phyloP scores from a whole-genome alignment of 2,113 vertebrate genomes.

The Orthochromis indermauri region DNA sequence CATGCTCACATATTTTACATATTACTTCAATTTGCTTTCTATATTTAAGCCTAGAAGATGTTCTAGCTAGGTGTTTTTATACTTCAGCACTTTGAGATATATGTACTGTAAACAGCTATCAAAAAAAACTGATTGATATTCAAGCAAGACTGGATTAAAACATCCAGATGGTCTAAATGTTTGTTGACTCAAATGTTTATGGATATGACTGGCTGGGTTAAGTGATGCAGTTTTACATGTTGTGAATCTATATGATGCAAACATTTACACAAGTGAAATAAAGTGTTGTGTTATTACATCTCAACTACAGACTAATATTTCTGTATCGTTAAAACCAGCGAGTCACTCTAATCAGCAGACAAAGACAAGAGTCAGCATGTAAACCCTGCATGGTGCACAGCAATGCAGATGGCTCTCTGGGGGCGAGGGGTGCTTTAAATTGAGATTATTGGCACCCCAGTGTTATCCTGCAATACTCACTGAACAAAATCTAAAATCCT shows the following conservation, averaged over 20 bases:
- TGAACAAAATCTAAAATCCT: background rate
- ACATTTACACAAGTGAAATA: constrained; percentile 12
- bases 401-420: background rate
- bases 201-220: background rate
- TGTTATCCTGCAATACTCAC: background rate
- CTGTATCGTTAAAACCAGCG: background rate
- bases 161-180: background rate
- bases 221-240: background rate
- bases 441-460: constrained; percentile 6
- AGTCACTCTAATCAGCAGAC: background rate
- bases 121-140: background rate
- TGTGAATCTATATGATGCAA: background rate
- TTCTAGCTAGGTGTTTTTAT: constrained; percentile 10
- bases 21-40: constrained; percentile 30
- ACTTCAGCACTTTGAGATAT: constrained; percentile 15
- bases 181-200: background rate
- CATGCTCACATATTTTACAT: background rate
- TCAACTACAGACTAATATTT: background rate
- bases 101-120: background rate
- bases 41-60: constrained; percentile 16
- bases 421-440: background rate
- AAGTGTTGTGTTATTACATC: background rate
- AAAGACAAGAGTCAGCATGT: background rate
- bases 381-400: background rate
- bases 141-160: background rate